Base-by-base conservation (phyloP, 2,888 invertebrate species). In the Drosophila longiperda region DNA sequence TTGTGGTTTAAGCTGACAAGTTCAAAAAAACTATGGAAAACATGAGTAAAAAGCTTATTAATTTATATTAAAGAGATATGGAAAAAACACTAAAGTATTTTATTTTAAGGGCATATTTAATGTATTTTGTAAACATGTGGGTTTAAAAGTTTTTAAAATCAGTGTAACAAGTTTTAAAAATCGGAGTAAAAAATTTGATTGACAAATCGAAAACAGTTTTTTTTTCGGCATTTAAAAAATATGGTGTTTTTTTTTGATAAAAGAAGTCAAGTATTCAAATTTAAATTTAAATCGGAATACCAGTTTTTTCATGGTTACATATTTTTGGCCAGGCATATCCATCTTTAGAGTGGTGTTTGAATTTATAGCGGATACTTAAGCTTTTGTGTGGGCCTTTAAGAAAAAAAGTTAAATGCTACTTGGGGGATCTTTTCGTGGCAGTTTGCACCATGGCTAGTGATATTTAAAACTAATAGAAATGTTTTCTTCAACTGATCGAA, bases 1-100 rank as follows among this genome's bases (percentile, higher is more conserved):
- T 89, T 89, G 80, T 89, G 89, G 89, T 84, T 90, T 84, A 90
- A 87, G 87, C 85, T 90, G 90, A 82, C 60, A 87, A 90, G 87
- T 90, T 90, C 89, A 87, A 90, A 29, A 29, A 87, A 89, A 79
- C 64, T 69, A 82, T 82, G 63, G 63, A 78, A 83, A 76, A 85
- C 76, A 83, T 76, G 80, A 81, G 66, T 75, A 81, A 79, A 78
- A 83, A 82, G 87, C 87, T 89, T 87, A 82, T 84, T 87, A 90
- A 90, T 89, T 85, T 87, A 87, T 87, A 87, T 73, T 88, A 81
- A 79, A 76, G 65, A 77, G 73, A 72, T 60, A 55, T 73, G 34
- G 61, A 78, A 62, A 66, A 33, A 34, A 17, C 20, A 26, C 5
- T 32, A 32, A 26, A 15, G 55, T 40, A 12, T 55, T 36, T 52